Percentiles rank a stretch among this genome's conserved stretches.
Evolutionary conservation across 2,888 invertebrate species (phyloP).

Genomic region (Scaptomyza tumidula): DNA sequence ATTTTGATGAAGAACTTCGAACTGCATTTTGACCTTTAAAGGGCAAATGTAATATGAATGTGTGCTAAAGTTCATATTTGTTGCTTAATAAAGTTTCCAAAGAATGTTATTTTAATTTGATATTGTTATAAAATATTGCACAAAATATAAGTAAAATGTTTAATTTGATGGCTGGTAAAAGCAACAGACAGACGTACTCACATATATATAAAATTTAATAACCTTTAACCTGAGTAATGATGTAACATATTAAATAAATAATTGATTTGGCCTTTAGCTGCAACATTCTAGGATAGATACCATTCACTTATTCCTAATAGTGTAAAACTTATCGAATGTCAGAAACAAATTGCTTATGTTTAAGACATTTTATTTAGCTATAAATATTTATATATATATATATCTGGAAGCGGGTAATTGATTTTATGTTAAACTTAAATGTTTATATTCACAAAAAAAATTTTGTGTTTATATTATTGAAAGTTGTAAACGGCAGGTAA

Average conservation of each 20-base stretch:
- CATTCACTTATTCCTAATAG: too few species aligned
- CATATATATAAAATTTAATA: neutral
- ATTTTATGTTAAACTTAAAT: neutral
- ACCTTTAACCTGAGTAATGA: too few species aligned
- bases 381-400: too few species aligned
- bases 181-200: neutral
- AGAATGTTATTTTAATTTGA: neutral
- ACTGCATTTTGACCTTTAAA: neutral
- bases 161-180: neutral
- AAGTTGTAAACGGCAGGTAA: constrained; percentile 4
- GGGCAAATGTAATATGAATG: neutral
- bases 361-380: neutral
- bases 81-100: neutral
- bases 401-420: neutral
- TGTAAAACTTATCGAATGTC: neutral
- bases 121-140: neutral
- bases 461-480: neutral
- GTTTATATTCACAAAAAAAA: neutral
- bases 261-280: too few species aligned
- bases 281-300: too few species aligned
- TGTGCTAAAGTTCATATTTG: neutral
- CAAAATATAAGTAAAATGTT: neutral
- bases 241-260: too few species aligned
- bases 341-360: neutral
- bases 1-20: neutral